These are phyloP conservation scores for Embidobia sp. DNA, from an alignment of 2,888 invertebrate genomes.

Conservation along the genomic window DNA sequence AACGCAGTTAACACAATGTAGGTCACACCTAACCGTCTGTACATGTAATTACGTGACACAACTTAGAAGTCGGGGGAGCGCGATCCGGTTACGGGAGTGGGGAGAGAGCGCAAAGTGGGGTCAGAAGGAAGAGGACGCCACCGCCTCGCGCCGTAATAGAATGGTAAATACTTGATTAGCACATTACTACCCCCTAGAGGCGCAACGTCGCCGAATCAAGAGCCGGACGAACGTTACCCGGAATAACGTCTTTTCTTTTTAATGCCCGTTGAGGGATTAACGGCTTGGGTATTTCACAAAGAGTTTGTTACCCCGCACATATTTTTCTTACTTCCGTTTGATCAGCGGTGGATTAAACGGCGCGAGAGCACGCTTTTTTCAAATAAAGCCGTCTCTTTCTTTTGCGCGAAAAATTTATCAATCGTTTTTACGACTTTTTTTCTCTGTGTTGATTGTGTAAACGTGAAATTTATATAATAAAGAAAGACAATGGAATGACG, in stretches of 20 bases:
- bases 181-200: slow-evolving; percentile 71
- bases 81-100: slow-evolving; percentile 20
- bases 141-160: slow-evolving; percentile 71
- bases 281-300: no score
- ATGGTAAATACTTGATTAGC: slow-evolving; percentile 76
- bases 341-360: slow-evolving; percentile 5
- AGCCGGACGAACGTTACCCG: slow-evolving; percentile 41
- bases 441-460: no score
- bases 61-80: slow-evolving; percentile 50
- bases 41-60: slow-evolving; percentile 46
- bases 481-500: no score
- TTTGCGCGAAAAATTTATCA: no score
- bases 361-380: slow-evolving; percentile 1
- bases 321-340: slow-evolving; percentile 31
- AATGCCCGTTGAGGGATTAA: slow-evolving; percentile 41
- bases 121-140: slow-evolving; percentile 13
- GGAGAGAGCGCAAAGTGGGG: slow-evolving; percentile 4
- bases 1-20: slow-evolving; percentile 53
- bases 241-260: slow-evolving; percentile 44
- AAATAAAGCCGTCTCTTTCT: no score
- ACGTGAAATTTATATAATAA: no score
- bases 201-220: slow-evolving; percentile 53
- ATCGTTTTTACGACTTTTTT: no score
- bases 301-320: slow-evolving; percentile 22
- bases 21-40: slow-evolving; percentile 51